Base-by-base conservation (phyloP, 30 jellyfish, hydroid and myxozoan species). In the Hydractinia symbiolongicarpus region DNA sequence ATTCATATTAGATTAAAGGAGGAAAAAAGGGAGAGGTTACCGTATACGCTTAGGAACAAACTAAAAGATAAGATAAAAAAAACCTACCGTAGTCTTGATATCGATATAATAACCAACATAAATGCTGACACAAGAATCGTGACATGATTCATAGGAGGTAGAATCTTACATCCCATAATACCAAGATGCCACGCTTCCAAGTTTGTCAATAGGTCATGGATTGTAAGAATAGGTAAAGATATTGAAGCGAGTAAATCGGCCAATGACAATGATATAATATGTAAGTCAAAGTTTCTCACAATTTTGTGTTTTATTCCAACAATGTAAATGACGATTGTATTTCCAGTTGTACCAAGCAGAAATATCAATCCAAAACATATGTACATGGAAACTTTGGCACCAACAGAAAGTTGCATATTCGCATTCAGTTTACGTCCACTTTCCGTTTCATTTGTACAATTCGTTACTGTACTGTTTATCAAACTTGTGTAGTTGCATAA, bases 91-190 rank as follows among this genome's bases (percentile, higher is more conserved):
- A 77, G 54, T 54, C 85, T 55, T 9, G 78, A 55, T 30, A 77
- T 55, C 54, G 85, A 61, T 0, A 77, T 61, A 5, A 60, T 20
- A 11, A 77, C 51, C 81, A 77, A n/a, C 73, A 61, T 77, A 15
- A 53, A 77, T 10, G 85, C 40, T 53, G 85, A 77, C 15, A 77
- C 85, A 50, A 53, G 30, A 21, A 77, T 61, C 17, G 85, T 77
- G 14, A 77, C 49, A n/a, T 77, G 85, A 60, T 77, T 77, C 57
- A 77, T 77, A 9, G 85, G 85, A 8, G 60, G 79, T 14, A 77
- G 60, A 15, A 77, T 57, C 60, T 77, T 77, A 58, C 85, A 77
- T 17, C 85, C 85, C 0, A 61, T 49, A 13, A 1, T 30, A 9
- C 85, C 85, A 13, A 77, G 55, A 66, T 77, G 56, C 85, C 85